These are phyloP conservation scores for Telenomus remus DNA, from an alignment of 1,140 invertebrate species.

Conservation along the genomic window DNA sequence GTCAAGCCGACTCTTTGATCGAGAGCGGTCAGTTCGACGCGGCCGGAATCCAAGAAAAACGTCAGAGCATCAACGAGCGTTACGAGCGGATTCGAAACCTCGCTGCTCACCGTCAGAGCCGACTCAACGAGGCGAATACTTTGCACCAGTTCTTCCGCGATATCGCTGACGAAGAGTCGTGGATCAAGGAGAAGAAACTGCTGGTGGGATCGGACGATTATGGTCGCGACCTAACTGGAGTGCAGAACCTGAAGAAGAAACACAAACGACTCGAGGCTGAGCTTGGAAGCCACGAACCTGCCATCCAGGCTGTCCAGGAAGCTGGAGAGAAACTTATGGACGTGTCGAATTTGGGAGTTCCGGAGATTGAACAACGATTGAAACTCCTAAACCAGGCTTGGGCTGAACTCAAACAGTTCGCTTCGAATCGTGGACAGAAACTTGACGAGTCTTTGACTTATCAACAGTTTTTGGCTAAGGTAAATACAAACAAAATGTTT, in stretches of 20 bases:
- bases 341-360: conserved; percentile 96
- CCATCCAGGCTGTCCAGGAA: conserved; percentile 97
- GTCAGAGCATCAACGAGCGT: conserved; percentile 94
- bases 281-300: conserved; percentile 95
- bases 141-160: conserved; percentile 99
- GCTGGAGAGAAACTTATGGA: conserved; percentile 97
- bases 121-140: conserved; percentile 96
- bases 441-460: conserved; percentile 95
- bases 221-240: conserved; percentile 97
- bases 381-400: conserved; percentile 91
- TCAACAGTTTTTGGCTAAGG: conserved; percentile 98
- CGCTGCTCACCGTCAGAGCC: conserved; percentile 88
- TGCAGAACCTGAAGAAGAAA: conserved; percentile 98
- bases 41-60: conserved; percentile 93
- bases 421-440: conserved; percentile 91
- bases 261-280: conserved; percentile 98
- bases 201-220: conserved; percentile 98
- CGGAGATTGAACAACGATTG: conserved; percentile 94
- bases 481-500: conserved; percentile 75
- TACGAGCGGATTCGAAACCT: conserved; percentile 95
- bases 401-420: conserved; percentile 92
- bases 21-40: conserved; percentile 96
- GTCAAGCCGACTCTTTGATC: conserved; percentile 94
- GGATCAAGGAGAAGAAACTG: conserved; percentile 99
- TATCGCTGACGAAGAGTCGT: conserved; percentile 99